Evolutionary conservation across 2,888 invertebrate species (phyloP).

Genomic region (Hypena proboscidalis): DNA sequence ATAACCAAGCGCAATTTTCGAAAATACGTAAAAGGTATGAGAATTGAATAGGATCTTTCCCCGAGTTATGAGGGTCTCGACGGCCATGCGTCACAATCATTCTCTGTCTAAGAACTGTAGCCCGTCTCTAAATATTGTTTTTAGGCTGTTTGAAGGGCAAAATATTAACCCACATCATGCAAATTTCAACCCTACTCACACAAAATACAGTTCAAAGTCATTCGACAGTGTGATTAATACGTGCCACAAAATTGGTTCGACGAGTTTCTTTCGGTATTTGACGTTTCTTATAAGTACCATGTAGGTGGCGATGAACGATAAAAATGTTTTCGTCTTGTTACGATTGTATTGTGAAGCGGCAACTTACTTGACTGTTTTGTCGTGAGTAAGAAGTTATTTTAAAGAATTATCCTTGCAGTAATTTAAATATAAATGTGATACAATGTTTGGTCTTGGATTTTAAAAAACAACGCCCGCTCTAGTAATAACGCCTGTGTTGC

Average conservation of each 20-base stretch:
- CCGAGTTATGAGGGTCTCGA: constrained; percentile 58
- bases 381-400: too few relatives aligned
- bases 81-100: constrained; percentile 65
- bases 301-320: constrained; percentile 17
- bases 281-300: constrained; percentile 41
- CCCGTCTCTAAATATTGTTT: constrained; percentile 64
- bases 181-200: constrained; percentile 31
- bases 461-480: too few relatives aligned
- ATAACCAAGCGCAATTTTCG: constrained; percentile 47
- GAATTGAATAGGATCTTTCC: constrained; percentile 51
- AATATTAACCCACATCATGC: constrained; percentile 26
- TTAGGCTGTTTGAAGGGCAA: constrained; percentile 46
- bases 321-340: constrained; percentile 27
- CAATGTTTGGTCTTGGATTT: too few relatives aligned
- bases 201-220: constrained; percentile 17
- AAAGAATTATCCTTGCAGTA: too few relatives aligned
- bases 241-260: constrained; percentile 37
- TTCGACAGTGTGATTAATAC: constrained; percentile 20
- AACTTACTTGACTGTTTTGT: too few relatives aligned
- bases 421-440: too few relatives aligned
- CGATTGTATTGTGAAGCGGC: background rate
- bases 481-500: too few relatives aligned
- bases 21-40: constrained; percentile 52
- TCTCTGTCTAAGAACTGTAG: constrained; percentile 61
- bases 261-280: constrained; percentile 55